These are phyloP conservation scores for Ganaspis sp. DNA, from an alignment of 1,140 invertebrate genomes.

Conservation along the genomic window DNA sequence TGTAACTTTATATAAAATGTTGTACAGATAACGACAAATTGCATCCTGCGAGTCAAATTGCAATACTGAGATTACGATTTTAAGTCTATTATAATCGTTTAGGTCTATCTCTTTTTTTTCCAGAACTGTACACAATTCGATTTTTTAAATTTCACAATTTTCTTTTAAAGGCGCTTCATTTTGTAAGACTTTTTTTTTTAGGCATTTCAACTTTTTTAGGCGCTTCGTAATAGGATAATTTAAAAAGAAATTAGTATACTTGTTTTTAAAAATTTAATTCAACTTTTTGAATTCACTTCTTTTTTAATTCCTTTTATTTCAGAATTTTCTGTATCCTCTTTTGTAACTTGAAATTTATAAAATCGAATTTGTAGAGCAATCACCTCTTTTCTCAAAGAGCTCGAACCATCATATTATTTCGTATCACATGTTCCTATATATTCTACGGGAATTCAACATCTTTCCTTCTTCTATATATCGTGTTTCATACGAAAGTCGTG, in stretches of 20 bases:
- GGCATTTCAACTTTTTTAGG: no score
- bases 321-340: not conserved
- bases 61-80: slow-evolving; percentile 25
- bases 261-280: no score
- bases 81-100: slow-evolving; percentile 16
- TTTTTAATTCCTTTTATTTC: not conserved
- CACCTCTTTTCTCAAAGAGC: slow-evolving; percentile 10
- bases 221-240: no score
- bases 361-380: slow-evolving; percentile 15
- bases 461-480: not conserved
- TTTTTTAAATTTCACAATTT: not conserved
- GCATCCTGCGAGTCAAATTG: slow-evolving; percentile 20
- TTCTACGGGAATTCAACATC: not conserved
- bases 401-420: slow-evolving; percentile 25
- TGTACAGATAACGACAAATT: slow-evolving; percentile 30
- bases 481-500: slow-evolving; percentile 19
- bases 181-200: no score
- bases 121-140: not conserved
- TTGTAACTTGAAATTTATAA: not conserved
- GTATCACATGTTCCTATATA: slow-evolving; percentile 25
- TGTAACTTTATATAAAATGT: slow-evolving; percentile 24
- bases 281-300: no score
- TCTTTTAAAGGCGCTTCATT: not conserved
- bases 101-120: not conserved
- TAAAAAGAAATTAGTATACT: no score